Percentiles rank a stretch among this genome's conserved stretches.
phyloP scores from a whole-genome alignment of 2,113 vertebrate genomes.

The Saguinus imperator region DNA sequence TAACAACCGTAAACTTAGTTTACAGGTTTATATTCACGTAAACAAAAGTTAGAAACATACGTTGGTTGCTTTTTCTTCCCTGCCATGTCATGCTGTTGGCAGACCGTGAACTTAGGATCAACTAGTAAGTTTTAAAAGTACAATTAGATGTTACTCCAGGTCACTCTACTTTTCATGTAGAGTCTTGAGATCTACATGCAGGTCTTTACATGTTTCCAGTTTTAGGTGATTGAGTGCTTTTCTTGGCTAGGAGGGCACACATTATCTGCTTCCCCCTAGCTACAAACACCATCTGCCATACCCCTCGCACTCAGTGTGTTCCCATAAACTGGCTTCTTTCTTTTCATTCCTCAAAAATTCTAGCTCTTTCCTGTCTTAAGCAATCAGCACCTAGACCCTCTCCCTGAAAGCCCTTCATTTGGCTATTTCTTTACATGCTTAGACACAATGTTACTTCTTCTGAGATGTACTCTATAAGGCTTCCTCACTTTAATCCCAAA shows the following conservation, averaged over 20 bases:
- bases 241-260: neutral
- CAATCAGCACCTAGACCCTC: neutral
- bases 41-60: neutral
- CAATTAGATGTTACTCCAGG: neutral
- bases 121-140: neutral
- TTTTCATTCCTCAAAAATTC: neutral
- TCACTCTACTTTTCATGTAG: neutral
- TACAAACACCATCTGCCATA: neutral
- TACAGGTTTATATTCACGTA: neutral
- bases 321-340: neutral
- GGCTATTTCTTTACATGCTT: neutral
- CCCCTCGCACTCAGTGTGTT: neutral
- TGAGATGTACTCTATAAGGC: neutral
- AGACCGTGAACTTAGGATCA: neutral
- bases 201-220: neutral
- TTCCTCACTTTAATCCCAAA: neutral
- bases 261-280: neutral
- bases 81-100: neutral
- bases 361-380: neutral
- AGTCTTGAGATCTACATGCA: neutral
- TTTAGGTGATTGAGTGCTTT: neutral
- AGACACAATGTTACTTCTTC: neutral
- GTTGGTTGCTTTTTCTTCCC: neutral
- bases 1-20: neutral
- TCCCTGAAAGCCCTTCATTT: neutral